Base-by-base conservation (phyloP, 1,140 invertebrate genomes). In the Meloidogyne exigua region DNA sequence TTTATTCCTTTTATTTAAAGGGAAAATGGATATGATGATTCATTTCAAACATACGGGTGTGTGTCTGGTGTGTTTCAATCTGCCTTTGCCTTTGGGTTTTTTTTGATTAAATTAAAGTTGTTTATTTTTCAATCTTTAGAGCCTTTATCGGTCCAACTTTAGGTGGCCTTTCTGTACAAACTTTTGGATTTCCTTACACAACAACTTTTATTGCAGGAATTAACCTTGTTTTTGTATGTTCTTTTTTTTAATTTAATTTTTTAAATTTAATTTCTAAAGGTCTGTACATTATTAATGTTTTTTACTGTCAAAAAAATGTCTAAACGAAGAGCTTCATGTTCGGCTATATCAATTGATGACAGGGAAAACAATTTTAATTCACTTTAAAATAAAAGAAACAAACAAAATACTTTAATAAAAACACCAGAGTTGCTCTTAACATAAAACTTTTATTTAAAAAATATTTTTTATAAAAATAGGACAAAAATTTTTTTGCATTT, bases 11-110 rank as follows among this genome's bases (percentile, higher is more conserved):
- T 15, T 21, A 13, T n/a, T 71, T 75, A 15, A 44, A 79, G 75
- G 49, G 77, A 79, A 72, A 76, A 83, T 42, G 85, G 85, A 12
- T 87, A 83, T 69, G 84, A 87, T 26, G 86, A 87, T 49, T 81
- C 78, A n/a, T 87, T 87, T 68, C 81, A 87, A 42, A 87, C 85
- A 9, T 87, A 87, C 73, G 85, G 85, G 11, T 87, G 86, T 68
- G 85, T 87, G 4, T 87, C 84, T 5, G 85, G 85, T 21, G 79
- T 87, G 18, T 87, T 87, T 66, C 85, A 87, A 68, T 83, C 85
- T 5, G 85, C 85, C 12, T 87, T 87, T 71, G 84, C 84, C 1
- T 86, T 85, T 67, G 83, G 83, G 80, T 83, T 32, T 23, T 74
- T 78, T 18, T 62, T 72, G 23, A 21, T 77, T 25, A 25, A 9